Evolutionary conservation across 1,140 invertebrate genomes (phyloP), one percentile per base, ranked within the genome.

Genomic region (Hyles euphorbiae): DNA sequence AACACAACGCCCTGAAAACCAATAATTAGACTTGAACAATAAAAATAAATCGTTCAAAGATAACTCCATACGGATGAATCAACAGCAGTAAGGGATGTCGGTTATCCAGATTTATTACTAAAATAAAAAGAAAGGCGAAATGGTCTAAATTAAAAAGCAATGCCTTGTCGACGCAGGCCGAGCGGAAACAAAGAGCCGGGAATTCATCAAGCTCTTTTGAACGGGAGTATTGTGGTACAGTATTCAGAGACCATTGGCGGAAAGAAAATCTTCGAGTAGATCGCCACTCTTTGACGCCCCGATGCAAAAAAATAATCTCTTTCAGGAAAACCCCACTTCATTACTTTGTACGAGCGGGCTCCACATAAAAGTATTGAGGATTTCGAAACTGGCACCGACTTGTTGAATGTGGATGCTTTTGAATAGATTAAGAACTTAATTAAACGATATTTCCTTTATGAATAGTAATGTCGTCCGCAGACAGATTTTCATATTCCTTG

Each of bases 141-240:
- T 84, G 81, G 77, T 86, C 83, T 78, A 86, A 87, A 87, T 87
- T 84, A 87, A 87, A 87, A 86, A 86, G 81, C 82, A 79, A 87
- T 86, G 83, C 81, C 80, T 81, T 78, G 77, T 81, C 74, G 81
- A 74, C 81, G 72, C 80, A 77, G 76, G 85, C 77, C 82, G 73
- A 73, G 82, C 72, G 78, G 83, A 86, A 84, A 86, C 83, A 87
- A 87, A 84, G 82, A 73, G 67, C 69, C 71, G 69, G 70, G 76
- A 82, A 87, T 86, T 87, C 84, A 86, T 86, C 81, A 87, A 80
- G 80, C 81, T 83, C 83, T 87, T 87, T 87, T 87, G 84, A 87
- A 86, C 84, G 72, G 63, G 65, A 64, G 74, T 72, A 85, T 83
- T 85, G 82, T 87, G 81, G 81, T 78, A 72, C 77, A 74, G 73